These are phyloP conservation scores for Cataglyphis cursor DNA, from an alignment of 2,888 invertebrate species.

Conservation along the genomic window DNA sequence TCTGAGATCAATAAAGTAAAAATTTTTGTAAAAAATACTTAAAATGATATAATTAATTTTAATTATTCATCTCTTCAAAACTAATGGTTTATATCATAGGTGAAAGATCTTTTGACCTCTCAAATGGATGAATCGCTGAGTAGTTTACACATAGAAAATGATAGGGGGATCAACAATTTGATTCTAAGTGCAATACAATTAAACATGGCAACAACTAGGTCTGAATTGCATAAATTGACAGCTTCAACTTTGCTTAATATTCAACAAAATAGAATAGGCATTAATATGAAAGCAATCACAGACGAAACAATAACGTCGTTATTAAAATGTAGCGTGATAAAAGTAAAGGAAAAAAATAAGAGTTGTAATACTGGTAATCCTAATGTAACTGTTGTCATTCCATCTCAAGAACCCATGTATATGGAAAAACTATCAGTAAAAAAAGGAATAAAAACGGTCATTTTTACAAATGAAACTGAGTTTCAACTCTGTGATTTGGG, in stretches of 20 bases:
- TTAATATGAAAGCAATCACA: conserved; percentile 86
- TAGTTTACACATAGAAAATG: conserved; percentile 88
- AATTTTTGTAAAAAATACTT: conserved; percentile 25
- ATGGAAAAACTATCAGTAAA: conserved; percentile 20
- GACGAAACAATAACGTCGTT: conserved; percentile 87
- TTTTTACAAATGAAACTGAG: conserved; percentile 86
- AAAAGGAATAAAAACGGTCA: conserved; percentile 65
- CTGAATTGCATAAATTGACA: conserved; percentile 88
- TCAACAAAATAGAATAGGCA: conserved; percentile 88
- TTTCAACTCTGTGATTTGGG: conserved; percentile 91
- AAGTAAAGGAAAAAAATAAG: conserved; percentile 66
- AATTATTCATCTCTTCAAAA: neutral
- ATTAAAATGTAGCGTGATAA: conserved; percentile 87
- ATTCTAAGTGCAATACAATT: conserved; percentile 91
- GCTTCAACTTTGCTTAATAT: conserved; percentile 89
- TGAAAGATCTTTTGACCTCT: conserved; percentile 88
- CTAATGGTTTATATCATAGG: conserved; percentile 78
- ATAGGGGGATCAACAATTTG: conserved; percentile 89
- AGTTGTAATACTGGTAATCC: conserved; percentile 70
- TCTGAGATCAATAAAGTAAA: conserved; percentile 88
- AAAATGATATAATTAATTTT: conserved; percentile 4
- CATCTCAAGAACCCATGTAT: conserved; percentile 73
- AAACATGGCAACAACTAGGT: conserved; percentile 88
- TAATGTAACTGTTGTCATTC: conserved; percentile 80
- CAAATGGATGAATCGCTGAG: conserved; percentile 91